Evolutionary conservation across 2,113 vertebrate genomes (phyloP).

Genomic region (Mirza zaza): DNA sequence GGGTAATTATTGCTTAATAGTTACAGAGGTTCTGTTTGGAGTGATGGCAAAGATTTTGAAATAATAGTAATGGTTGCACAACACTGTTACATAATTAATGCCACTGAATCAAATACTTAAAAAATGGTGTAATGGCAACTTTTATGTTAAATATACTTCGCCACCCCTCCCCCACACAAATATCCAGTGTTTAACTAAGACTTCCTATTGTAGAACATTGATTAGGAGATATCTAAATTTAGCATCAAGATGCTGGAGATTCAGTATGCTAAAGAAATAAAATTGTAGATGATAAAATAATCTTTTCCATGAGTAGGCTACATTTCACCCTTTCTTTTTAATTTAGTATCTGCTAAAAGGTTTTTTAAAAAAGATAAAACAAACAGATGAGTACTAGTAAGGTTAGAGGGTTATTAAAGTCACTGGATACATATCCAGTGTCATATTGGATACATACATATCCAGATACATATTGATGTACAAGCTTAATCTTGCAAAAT

Average conservation of each 20-base stretch:
- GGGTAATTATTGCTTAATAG: neutral
- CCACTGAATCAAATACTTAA: neutral
- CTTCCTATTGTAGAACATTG: neutral
- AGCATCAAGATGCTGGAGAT: neutral
- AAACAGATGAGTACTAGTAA: neutral
- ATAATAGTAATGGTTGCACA: neutral
- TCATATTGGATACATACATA: too few species aligned
- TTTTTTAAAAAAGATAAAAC: neutral
- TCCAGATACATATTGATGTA: fast-evolving
- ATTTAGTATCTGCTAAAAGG: neutral
- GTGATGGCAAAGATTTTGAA: neutral
- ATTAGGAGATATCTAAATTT: neutral
- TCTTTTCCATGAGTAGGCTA: neutral
- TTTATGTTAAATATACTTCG: neutral
- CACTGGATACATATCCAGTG: neutral
- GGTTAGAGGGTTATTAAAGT: neutral
- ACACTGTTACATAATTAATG: neutral
- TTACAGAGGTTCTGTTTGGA: neutral
- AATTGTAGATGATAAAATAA: neutral
- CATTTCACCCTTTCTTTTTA: neutral
- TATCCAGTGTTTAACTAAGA: neutral
- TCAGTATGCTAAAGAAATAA: neutral
- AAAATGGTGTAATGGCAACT: neutral
- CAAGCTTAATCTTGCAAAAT: neutral
- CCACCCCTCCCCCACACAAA: neutral